Base-by-base conservation (phyloP, 2,113 vertebrate genomes). In the Anguilla japonica region DNA sequence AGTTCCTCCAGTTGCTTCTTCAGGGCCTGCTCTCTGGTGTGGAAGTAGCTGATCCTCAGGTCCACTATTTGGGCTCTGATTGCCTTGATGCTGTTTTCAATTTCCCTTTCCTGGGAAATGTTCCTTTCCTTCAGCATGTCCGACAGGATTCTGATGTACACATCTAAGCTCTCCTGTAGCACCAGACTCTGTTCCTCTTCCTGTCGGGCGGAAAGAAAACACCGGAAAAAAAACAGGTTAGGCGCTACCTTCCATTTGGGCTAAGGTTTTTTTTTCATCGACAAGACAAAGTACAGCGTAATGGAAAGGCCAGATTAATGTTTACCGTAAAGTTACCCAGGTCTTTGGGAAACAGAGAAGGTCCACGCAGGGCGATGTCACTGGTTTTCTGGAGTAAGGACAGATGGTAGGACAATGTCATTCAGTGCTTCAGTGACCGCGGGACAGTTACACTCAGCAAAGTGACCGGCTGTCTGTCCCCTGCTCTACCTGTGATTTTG, bases 241-340 rank as follows among this genome's bases (percentile, higher is more conserved):
- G 53, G 1, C n/a, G 11, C 50, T 71, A 71, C 26, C 22, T 71
- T 5, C 26, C 2, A 9, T 71, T 71, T 20, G n/a, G 9, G 0
- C 13, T 1, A 0, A 34, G 9, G 26, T n/a, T 67, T 67, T 26
- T 67, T 26, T 2, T 2, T 60, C 57, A 60, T 14, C 13, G 18
- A 20, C 18, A 13, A 60, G 60, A 67, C 22, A 67, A 22, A 26
- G 60, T 20, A 26, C 18, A 67, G 60, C 3, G 9, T 26, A 2
- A 3, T 26, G 60, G 13, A 53, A 53, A 53, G 9, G 34, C 5
- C 75, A 4, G 14, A 8, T 34, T 14, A 29, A 81, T 41, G 79
- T 81, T 85, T 81, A 85, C 84, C 53, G 57, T 18, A 81, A 85
- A 85, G 50, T 81, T 41, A 5, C 41, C 5, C 39, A 85, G 78